Base-by-base conservation (phyloP, 2,797 vertebrate species). In the Potorous gilbertii region DNA sequence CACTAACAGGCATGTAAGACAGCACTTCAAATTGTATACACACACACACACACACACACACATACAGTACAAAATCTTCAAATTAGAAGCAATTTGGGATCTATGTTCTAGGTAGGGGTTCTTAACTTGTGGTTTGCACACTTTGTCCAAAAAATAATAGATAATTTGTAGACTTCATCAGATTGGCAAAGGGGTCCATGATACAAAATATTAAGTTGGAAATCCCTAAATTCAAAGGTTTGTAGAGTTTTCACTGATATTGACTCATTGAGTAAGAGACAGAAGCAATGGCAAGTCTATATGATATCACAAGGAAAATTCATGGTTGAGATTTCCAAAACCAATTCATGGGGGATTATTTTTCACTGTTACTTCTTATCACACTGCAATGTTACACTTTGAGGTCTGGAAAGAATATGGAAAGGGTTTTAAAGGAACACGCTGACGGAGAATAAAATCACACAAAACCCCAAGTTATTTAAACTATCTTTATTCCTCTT, bases 41-140 rank as follows among this genome's bases (percentile, higher is more conserved):
- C 27, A 87, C 21, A 11, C 1, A 87, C 10, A 87, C 27, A 87
- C 6, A 52, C 52, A 52, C 52, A 52, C 52, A 52, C 27, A 87
- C 18, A 11, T 1, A 87, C 3, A 87, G 10, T 3, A 4, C 9
- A 27, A 87, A 10, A 87, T 21, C 46, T 27, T 81, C 74, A 91
- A 92, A 24, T 95, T 91, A 95, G 16, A 92, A 74, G n/a, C 18
- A 40, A 93, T 90, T 95, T 93, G 52, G 31, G 46, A 95, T 92
- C 92, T 50, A 57, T 50, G 8, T 87, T 96, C 3, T 52, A 94
- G 56, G 66, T 6, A 87, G 40, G 21, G 21, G 40, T 87, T 87
- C 21, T 27, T 11, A 87, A 87, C 40, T 24, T 46, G 74, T 21
- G 18, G 34, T 46, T 9, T 27, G 21, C 27, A 10, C 27, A 87